phyloP scores from a whole-genome alignment of 2,888 invertebrate genomes.

The Isotomurus palustris region DNA sequence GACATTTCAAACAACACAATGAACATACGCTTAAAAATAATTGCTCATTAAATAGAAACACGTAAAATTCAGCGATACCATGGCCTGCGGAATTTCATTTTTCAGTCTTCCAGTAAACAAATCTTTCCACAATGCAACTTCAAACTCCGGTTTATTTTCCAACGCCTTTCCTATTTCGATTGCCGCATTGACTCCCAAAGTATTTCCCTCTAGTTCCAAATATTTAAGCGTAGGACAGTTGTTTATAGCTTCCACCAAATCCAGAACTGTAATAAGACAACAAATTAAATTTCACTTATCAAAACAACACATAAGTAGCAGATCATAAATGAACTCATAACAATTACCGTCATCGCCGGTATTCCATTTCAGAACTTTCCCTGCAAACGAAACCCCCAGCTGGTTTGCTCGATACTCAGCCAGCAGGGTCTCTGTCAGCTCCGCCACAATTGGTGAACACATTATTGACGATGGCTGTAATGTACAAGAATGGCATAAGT shows the following conservation, averaged over 20 bases:
- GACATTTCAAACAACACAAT: background rate
- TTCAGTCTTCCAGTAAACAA: constrained; percentile 95
- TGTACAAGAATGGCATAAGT: background rate
- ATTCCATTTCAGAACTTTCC: constrained; percentile 71
- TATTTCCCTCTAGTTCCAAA: constrained; percentile 85
- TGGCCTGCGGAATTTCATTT: constrained; percentile 86
- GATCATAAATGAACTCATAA: constrained; percentile 7
- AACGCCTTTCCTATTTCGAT: constrained; percentile 75
- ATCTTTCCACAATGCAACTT: constrained; percentile 85
- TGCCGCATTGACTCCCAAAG: constrained; percentile 84
- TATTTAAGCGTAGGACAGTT: constrained; percentile 55
- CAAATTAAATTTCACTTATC: constrained; percentile 3
- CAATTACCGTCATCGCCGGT: constrained; percentile 70
- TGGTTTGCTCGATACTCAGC: constrained; percentile 42
- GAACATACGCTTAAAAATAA: background rate
- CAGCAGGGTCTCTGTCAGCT: constrained; percentile 46
- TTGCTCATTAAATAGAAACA: constrained; percentile 4
- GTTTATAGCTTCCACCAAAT: constrained; percentile 12
- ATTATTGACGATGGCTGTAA: constrained; percentile 4
- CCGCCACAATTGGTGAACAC: constrained; percentile 33
- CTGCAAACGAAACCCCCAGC: constrained; percentile 73
- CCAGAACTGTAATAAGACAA: constrained; percentile 9
- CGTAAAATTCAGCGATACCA: constrained; percentile 57
- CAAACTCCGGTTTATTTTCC: constrained; percentile 68
- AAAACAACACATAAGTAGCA: background rate